Evolutionary conservation across 2,888 invertebrate species (phyloP), one percentile per base, ranked within the genome.

Genomic region (Psococerastis gibbosa): DNA sequence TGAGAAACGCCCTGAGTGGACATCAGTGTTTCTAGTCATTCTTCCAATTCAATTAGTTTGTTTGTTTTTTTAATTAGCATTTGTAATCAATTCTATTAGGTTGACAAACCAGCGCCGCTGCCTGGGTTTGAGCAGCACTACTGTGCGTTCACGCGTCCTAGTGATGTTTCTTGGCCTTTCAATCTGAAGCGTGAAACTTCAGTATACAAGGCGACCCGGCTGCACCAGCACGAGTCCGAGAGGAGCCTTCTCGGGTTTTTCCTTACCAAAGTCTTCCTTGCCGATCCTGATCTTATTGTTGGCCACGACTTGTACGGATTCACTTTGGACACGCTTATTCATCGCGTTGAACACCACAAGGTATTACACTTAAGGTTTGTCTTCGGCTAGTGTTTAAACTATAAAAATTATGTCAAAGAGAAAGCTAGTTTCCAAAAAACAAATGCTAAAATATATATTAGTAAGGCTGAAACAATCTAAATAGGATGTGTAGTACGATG

Each of bases 261-360:
- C 50, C 68, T 97, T 54, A 79, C 81, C 1, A 82, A 83, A 56
- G 75, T 95, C 51, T 77, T 80, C 59, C 79, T 76, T 54, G 66
- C 84, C 42, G 97, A 98, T 57, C 88, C 97, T 0, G 98, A 99
- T 64, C 63, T 97, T 22, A 73, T 98, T 33, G 78, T 97, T 2
- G 95, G 95, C 0, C 91, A 95, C 56, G 97, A 98, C 59, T 66
- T 91, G 34, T 73, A 78, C 54, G 84, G 84, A 22, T 92, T 84
- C 60, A 91, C 92, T 55, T 71, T 95, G 46, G 85, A 89, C 53
- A 67, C 94, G 2, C 67, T 99, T n/a, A 74, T 91, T 35, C 81
- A 87, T 46, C 78, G 94, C 48, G 72, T 94, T 47, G 64, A 73
- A 8, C 68, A 70, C 17, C 63, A 68, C 52, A 73, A 72, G 54